A percentile compares a stretch with the other conserved stretches of the same genome.
Conservation (phyloP, 2,113 vertebrate species). For the Barnardius zonarius region DNA sequence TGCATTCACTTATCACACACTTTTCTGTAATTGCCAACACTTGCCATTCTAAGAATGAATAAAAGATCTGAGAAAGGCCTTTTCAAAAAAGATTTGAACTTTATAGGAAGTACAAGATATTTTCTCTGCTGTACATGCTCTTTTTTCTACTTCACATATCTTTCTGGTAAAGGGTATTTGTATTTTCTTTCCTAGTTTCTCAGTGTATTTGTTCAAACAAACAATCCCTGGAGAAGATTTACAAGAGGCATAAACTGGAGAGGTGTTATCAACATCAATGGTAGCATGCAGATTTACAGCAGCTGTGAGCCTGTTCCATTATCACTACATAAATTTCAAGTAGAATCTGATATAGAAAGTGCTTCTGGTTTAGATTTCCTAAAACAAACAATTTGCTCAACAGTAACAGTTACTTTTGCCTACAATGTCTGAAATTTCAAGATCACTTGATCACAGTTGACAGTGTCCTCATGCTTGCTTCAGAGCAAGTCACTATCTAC, state of each 20-base stretch:
- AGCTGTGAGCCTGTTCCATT: background rate
- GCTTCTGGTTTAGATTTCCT: background rate
- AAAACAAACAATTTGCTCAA: background rate
- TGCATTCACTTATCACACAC: background rate
- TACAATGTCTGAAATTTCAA: background rate
- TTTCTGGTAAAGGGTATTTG: background rate
- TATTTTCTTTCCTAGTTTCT: background rate
- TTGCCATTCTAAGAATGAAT: background rate
- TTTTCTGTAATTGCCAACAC: background rate
- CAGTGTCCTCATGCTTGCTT: background rate
- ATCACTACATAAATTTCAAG: background rate
- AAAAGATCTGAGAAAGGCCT: background rate
- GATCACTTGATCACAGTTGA: background rate
- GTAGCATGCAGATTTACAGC: background rate
- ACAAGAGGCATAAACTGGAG: background rate
- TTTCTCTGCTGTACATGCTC: background rate
- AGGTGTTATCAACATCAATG: background rate
- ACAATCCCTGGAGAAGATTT: background rate
- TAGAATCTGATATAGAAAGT: background rate
- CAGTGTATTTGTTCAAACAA: background rate
- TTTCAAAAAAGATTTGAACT: background rate
- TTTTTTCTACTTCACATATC: background rate
- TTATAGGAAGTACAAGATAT: background rate
- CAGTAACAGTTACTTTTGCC: background rate
- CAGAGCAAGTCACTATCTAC: background rate